Conservation (phyloP, 2,888 invertebrate genomes). For the Campoletis raptor region DNA sequence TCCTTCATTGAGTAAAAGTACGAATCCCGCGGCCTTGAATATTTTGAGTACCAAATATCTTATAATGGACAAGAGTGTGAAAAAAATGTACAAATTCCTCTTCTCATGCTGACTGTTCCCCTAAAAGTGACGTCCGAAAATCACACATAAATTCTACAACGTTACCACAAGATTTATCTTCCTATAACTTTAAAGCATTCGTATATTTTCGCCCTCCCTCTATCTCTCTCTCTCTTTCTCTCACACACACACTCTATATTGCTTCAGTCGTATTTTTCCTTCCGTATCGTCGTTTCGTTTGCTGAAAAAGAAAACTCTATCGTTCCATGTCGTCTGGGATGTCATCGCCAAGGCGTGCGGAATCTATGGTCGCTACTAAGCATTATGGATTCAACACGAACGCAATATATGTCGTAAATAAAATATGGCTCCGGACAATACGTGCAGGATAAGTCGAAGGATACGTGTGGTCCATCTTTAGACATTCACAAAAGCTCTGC, state of each 20-base stretch:
- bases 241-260: background rate
- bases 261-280: background rate
- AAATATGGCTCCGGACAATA: constrained; percentile 76
- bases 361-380: constrained; percentile 54
- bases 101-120: background rate
- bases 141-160: background rate
- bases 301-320: constrained; percentile 59
- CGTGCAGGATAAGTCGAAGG: constrained; percentile 73
- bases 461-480: constrained; percentile 54
- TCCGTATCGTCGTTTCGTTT: constrained; percentile 17
- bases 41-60: background rate
- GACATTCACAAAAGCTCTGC: constrained; percentile 22
- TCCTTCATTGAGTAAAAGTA: background rate
- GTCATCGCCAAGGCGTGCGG: constrained; percentile 42
- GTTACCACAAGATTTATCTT: constrained; percentile 39
- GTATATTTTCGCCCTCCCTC: background rate
- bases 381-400: constrained; percentile 72
- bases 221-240: background rate
- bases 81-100: background rate
- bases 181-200: background rate
- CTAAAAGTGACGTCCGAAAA: background rate
- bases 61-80: background rate
- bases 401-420: constrained; percentile 74
- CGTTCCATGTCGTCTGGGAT: constrained; percentile 37
- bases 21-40: background rate